Evolutionary conservation across 1,140 invertebrate genomes (phyloP).

Genomic region (Musca domestica): DNA sequence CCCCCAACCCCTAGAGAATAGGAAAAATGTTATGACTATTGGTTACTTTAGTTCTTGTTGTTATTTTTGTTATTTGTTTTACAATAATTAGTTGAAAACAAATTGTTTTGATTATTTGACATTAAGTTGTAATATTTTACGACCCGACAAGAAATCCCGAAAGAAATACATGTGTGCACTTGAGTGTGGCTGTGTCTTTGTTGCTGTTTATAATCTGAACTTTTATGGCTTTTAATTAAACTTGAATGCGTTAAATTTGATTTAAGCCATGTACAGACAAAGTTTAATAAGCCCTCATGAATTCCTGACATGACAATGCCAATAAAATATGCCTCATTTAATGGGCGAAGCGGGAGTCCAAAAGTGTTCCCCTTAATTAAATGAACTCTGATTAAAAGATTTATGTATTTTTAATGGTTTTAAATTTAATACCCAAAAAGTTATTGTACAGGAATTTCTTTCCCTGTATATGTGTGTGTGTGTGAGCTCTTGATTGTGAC

Average conservation of each 20-base stretch:
- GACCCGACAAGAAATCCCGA: conserved; percentile 2
- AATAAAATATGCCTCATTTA: conserved; percentile 8
- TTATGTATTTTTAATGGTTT: conserved; percentile 13
- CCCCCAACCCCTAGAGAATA: too few species aligned
- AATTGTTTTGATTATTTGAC: conserved; percentile 21
- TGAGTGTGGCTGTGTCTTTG: too few species aligned
- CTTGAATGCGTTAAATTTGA: conserved; percentile 14
- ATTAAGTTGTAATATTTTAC: conserved; percentile 22
- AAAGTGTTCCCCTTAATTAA: conserved; percentile 6
- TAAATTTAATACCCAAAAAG: not conserved
- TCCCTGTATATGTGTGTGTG: too few species aligned
- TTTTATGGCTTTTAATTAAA: conserved; percentile 15
- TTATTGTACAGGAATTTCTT: too few species aligned
- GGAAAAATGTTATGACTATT: too few species aligned
- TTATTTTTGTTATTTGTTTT: not conserved
- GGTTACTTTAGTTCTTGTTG: too few species aligned
- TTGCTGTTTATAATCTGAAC: not conserved
- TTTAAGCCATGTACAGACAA: not conserved
- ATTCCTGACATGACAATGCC: not conserved
- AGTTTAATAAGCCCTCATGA: not conserved
- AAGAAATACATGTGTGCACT: not conserved
- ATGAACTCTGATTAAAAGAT: not conserved
- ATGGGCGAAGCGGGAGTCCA: not conserved
- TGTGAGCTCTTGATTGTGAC: too few species aligned
- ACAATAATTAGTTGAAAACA: conserved; percentile 17